These are phyloP conservation scores for Chionodraco myersi DNA, from an alignment of 2,113 vertebrate genomes.

Conservation along the genomic window DNA sequence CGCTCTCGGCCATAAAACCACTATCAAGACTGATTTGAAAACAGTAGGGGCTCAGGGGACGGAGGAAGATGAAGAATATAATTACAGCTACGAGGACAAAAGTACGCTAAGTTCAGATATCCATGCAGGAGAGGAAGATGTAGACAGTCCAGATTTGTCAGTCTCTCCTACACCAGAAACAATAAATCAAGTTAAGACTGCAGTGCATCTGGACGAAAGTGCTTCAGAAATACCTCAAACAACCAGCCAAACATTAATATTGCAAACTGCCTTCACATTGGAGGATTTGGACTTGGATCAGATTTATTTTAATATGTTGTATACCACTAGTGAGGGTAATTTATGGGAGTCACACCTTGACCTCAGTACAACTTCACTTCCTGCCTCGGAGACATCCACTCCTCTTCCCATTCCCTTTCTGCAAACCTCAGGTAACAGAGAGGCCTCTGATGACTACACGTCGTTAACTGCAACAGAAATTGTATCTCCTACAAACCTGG, in stretches of 20 bases:
- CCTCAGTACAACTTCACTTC: slow-evolving; percentile 43
- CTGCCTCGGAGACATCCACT: slow-evolving; percentile 43
- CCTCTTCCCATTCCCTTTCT: slow-evolving; percentile 13
- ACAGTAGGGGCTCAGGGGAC: slow-evolving; percentile 2
- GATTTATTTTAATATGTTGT: slow-evolving; percentile 1
- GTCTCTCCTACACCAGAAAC: slow-evolving; percentile 4
- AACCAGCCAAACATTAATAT: slow-evolving; percentile 8
- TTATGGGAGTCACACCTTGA: slow-evolving; percentile 26
- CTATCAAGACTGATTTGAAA: neutral
- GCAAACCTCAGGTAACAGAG: slow-evolving; percentile 63
- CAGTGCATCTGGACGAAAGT: slow-evolving; percentile 21
- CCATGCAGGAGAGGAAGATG: slow-evolving; percentile 28
- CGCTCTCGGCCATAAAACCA: neutral
- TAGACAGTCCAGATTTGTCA: slow-evolving; percentile 19
- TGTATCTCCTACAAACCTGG: slow-evolving; percentile 51
- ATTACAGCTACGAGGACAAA: slow-evolving; percentile 12
- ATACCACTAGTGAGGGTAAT: slow-evolving; percentile 2
- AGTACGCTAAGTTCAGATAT: neutral
- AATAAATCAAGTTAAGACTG: slow-evolving; percentile 38
- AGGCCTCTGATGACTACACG: slow-evolving; percentile 45
- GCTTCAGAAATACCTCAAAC: slow-evolving; percentile 43
- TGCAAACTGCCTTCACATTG: slow-evolving; percentile 7
- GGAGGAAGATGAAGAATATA: neutral
- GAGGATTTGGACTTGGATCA: slow-evolving; percentile 20
- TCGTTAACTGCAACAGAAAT: slow-evolving; percentile 65